Evolutionary conservation across 2,113 vertebrate genomes (phyloP), one percentile per base, ranked within the genome.

Genomic region (Notarius lentiginosus): DNA sequence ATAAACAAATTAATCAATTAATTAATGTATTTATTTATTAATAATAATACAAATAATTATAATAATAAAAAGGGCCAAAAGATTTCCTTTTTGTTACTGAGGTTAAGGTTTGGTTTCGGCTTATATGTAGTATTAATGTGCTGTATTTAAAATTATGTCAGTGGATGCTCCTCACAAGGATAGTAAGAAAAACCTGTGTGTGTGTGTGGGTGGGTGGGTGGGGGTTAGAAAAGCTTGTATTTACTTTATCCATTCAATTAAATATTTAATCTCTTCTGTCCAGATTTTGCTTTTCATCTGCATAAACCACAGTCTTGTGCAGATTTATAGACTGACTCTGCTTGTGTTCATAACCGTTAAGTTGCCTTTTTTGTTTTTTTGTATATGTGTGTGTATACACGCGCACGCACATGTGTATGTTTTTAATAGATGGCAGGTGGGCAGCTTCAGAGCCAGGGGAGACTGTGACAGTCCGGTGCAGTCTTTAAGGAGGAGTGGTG

Each of bases 371-470:
- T 41, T 4, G 2, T 41, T 41, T 41, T 4, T 66, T 24, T 55
- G 15, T 56, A 49, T 79, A 41, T 63, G n/a, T 55, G 49, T 56
- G 63, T 70, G 27, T 82, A 15, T 68, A 4, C 77, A 60, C 68
- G 70, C 75, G 53, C 66, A 51, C 84, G 75, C 47, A 47, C 80
- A 92, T 92, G 66, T 86, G 63, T 41, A 7, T 49, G 5, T 94
- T 90, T 93, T 93, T 93, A 89, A 91, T 92, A 93, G 95, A 92
- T 91, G 90, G 92, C 89, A 97, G 97, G 97, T 98, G 97, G 97
- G 93, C 93, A 92, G 94, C 95, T 94, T 95, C 96, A 96, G 93
- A 92, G 81, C 89, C 87, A 90, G 94, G 91, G 95, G 95, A 96
- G 92, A 95, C 92, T 91, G 95, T 96, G 96, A 96, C 96, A 93